Evolutionary conservation across 2,113 vertebrate genomes (phyloP).

Genomic region (Protomyctophum bolini): DNA sequence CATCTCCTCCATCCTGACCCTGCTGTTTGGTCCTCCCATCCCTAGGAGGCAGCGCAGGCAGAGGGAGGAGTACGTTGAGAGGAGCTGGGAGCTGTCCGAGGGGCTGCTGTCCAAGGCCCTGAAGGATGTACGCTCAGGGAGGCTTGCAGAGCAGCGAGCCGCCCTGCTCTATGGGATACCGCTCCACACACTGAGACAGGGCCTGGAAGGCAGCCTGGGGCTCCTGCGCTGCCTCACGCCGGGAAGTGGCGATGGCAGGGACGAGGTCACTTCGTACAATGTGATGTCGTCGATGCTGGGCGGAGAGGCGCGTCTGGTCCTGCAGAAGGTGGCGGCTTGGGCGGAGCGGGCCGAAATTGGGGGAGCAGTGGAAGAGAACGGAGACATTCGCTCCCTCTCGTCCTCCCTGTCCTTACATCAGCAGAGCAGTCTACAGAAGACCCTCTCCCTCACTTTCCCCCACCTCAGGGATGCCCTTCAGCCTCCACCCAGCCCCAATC

Average conservation of each 20-base stretch:
- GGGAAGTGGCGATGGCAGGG: slow-evolving; percentile 78
- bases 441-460: slow-evolving; percentile 81
- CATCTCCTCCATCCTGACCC: slow-evolving; percentile 81
- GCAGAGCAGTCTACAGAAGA: slow-evolving; percentile 49
- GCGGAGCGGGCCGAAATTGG: slow-evolving; percentile 73
- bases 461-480: slow-evolving; percentile 85
- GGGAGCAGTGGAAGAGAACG: slow-evolving; percentile 80
- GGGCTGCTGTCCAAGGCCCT: slow-evolving; percentile 99
- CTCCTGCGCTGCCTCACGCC: slow-evolving; percentile 84
- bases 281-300: slow-evolving; percentile 68
- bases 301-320: slow-evolving; percentile 90
- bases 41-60: slow-evolving; percentile 92
- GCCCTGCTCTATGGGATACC: slow-evolving; percentile 99
- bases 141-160: slow-evolving; percentile 96
- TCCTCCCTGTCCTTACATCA: slow-evolving; percentile 56
- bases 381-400: slow-evolving; percentile 52
- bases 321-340: slow-evolving; percentile 96
- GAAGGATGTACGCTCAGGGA: slow-evolving; percentile 99
- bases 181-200: slow-evolving; percentile 93
- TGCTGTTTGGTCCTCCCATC: slow-evolving; percentile 99
- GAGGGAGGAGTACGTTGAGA: slow-evolving; percentile 98
- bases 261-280: slow-evolving; percentile 85
- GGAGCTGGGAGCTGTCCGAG: slow-evolving; percentile 99
- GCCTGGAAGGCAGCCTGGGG: slow-evolving; percentile 89
- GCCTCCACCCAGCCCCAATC: slow-evolving; percentile 62